phyloP scores from a whole-genome alignment of 1,140 invertebrate genomes.

The Panulirus ornatus region DNA sequence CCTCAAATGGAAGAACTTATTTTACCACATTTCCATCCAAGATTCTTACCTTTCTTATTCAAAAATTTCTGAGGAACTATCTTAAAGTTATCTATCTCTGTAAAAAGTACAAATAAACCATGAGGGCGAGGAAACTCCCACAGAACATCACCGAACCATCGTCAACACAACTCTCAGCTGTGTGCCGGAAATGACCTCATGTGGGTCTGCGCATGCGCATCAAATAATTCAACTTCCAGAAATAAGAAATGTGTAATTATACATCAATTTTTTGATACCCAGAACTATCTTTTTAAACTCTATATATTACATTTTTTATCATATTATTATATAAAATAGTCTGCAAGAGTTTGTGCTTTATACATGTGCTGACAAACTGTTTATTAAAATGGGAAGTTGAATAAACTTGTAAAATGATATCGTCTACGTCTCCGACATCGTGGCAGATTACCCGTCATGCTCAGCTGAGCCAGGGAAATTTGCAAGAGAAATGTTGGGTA shows the following conservation, averaged over 20 bases:
- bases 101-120: not conserved
- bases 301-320: too few species aligned
- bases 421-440: constrained; percentile 8
- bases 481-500: not conserved
- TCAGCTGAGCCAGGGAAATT: constrained; percentile 29
- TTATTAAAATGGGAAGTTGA: not conserved
- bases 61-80: not conserved
- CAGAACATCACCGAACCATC: constrained; percentile 23
- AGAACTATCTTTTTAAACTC: too few species aligned
- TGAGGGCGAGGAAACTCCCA: not conserved
- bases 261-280: too few species aligned
- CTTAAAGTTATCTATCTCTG: not conserved
- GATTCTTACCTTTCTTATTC: not conserved
- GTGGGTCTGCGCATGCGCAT: not conserved
- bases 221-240: too few species aligned
- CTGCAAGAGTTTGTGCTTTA: too few species aligned
- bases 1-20: too few species aligned
- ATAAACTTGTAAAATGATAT: not conserved
- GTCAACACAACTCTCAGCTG: constrained; percentile 41
- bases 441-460: constrained; percentile 42
- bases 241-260: too few species aligned
- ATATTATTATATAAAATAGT: too few species aligned
- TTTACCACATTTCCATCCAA: not conserved
- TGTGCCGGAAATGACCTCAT: constrained; percentile 32
- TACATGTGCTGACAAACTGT: too few species aligned